These are phyloP conservation scores for Mixornis gularis DNA, from an alignment of 2,113 vertebrate genomes.

Conservation along the genomic window DNA sequence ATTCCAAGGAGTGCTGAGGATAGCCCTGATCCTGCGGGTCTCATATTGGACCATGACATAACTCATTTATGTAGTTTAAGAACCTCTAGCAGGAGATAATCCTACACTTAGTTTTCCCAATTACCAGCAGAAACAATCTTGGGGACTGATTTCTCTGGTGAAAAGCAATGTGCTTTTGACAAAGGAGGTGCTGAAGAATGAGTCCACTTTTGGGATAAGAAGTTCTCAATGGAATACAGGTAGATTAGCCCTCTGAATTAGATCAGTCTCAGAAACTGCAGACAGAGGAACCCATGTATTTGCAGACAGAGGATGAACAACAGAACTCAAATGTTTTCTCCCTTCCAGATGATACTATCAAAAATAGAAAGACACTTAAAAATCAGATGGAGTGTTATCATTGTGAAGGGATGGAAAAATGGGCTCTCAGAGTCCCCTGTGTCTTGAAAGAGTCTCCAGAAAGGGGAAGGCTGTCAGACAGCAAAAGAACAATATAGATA, in stretches of 20 bases:
- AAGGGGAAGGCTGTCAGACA: neutral
- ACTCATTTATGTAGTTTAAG: neutral
- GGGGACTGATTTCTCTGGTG: neutral
- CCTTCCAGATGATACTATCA: neutral
- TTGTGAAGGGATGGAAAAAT: neutral
- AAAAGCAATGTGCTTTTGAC: neutral
- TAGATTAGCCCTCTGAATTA: neutral
- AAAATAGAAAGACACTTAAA: neutral
- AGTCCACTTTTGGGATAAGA: neutral
- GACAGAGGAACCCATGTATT: neutral
- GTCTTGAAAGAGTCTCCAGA: neutral
- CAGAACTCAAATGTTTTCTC: neutral
- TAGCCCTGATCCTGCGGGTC: neutral
- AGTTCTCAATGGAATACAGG: neutral
- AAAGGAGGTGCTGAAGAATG: neutral
- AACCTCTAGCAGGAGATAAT: neutral
- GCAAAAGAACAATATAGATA: neutral
- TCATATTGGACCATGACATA: neutral
- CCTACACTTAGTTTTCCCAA: neutral
- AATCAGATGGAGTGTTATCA: neutral
- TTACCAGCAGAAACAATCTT: neutral
- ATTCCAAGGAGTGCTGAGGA: neutral
- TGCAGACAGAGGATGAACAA: neutral
- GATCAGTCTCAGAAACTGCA: neutral
- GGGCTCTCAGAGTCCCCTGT: neutral